Evolutionary conservation across 2,888 invertebrate species (phyloP).

Genomic region (Poecilobothrus nobilitatus): DNA sequence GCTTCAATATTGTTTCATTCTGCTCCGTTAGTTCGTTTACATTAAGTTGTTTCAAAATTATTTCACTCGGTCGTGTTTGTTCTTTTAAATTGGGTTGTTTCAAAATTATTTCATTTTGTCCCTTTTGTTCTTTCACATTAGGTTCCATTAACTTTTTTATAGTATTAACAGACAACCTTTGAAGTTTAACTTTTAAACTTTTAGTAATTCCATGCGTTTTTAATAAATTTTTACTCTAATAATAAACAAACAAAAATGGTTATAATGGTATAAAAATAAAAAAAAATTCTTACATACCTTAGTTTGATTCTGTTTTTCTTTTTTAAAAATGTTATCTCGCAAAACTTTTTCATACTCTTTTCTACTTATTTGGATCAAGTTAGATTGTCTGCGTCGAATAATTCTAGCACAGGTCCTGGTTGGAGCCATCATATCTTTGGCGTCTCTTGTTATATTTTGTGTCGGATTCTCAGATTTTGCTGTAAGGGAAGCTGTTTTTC

Average conservation of each 20-base stretch:
- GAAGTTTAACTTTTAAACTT: neutral
- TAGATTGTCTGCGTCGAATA: constrained; percentile 1
- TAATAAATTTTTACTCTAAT: neutral
- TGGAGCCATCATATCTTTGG: neutral
- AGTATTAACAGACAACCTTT: neutral
- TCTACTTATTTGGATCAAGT: neutral
- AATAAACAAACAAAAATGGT: too few species aligned
- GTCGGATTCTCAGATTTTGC: neutral
- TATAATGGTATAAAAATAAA: neutral
- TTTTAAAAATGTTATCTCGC: neutral
- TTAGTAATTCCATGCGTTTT: neutral
- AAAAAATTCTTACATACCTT: neutral
- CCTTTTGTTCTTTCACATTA: too few species aligned
- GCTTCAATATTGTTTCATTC: neutral
- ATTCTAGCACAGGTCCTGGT: neutral
- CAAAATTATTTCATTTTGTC: too few species aligned
- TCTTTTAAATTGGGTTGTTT: too few species aligned
- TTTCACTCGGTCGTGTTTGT: too few species aligned
- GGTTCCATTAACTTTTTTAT: neutral
- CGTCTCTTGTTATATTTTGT: neutral
- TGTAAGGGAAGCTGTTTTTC: neutral
- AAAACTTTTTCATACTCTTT: neutral
- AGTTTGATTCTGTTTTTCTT: neutral
- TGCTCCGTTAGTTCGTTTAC: too few species aligned
- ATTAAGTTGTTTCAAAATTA: too few species aligned